These are phyloP conservation scores for Leptothorax acervorum DNA, from an alignment of 2,888 invertebrate species.

Conservation along the genomic window DNA sequence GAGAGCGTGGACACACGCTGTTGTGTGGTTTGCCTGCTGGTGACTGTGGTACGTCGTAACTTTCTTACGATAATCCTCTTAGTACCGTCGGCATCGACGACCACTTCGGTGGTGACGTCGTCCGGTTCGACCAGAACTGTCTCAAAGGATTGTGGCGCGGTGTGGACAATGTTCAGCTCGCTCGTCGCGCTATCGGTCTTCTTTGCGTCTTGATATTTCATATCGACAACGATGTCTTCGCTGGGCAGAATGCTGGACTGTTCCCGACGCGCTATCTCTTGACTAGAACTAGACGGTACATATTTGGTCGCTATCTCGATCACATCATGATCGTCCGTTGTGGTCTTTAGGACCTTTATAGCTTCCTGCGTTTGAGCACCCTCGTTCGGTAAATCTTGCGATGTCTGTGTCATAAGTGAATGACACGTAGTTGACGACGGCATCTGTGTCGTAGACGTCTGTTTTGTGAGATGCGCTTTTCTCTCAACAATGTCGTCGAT, in stretches of 20 bases:
- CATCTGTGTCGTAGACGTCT: conserved; percentile 80
- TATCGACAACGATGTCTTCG: conserved; percentile 90
- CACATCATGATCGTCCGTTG: conserved; percentile 83
- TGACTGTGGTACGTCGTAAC: conserved; percentile 89
- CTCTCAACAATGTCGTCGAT: conserved; percentile 75
- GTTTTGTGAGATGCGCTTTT: conserved; percentile 78
- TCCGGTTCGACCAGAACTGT: conserved; percentile 94
- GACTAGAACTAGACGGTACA: conserved; percentile 64
- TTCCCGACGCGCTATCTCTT: conserved; percentile 65
- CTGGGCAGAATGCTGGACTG: conserved; percentile 73
- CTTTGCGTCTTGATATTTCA: conserved; percentile 89
- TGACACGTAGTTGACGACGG: conserved; percentile 76
- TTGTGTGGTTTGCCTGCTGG: conserved; percentile 88
- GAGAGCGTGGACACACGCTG: conserved; percentile 87
- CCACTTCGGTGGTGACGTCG: conserved; percentile 93
- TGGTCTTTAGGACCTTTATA: conserved; percentile 82
- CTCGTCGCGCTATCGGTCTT: conserved; percentile 87
- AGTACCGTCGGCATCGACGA: conserved; percentile 92
- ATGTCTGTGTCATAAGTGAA: conserved; percentile 73
- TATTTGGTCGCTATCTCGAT: conserved; percentile 85
- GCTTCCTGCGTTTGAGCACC: conserved; percentile 78
- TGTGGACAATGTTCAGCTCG: conserved; percentile 91
- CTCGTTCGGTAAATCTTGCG: conserved; percentile 59
- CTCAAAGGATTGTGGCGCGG: conserved; percentile 92
- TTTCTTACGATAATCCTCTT: conserved; percentile 93